Evolutionary conservation across 2,888 invertebrate species (phyloP), one percentile per base, ranked within the genome.

Genomic region (Aphrophora alni): DNA sequence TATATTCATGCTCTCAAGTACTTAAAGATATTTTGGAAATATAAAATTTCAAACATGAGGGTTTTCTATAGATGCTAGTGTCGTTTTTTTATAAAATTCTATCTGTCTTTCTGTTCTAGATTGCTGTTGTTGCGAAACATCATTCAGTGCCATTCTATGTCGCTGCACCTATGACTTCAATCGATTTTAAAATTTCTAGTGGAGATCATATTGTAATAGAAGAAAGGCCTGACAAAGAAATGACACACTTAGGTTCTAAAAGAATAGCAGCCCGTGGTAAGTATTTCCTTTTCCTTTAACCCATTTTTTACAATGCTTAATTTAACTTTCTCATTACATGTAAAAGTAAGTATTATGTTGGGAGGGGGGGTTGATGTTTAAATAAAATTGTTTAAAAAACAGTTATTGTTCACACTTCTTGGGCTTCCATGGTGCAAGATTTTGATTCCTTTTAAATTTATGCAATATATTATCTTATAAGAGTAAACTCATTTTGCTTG

Each of bases 111-210:
- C 8, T 70, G 21, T 70, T 12, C 8, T 86, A 91, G 90, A 94
- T 99, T 87, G 98, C 98, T 0, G 95, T 99, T 75, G 91, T 95
- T 72, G 98, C 98, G 0, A 95, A 95, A 86, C 90, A 97, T 88
- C 98, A 99, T 87, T 91, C 92, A 38, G 95, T 99, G 82, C 97
- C 98, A 78, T 99, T 99, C 88, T 99, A 96, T 88, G 94, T 99
- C 26, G 98, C 98, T 0, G 98, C 98, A 4, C 98, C 99, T 0
- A 91, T 94, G 74, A 97, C 97, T 4, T 95, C 98, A 0, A 95
- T 98, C 86, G 98, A 99, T 88, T 91, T 94, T 87, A 89, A 90
- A 77, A 92, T 97, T 81, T 89, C 91, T 0, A 93, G 92, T 74
- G 99, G 99, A 0, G 93, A 95, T 85, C 92, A 93, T 83, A 98